Evolutionary conservation across 1,140 invertebrate genomes (phyloP).

Genomic region (Rhopalosiphum maidis): DNA sequence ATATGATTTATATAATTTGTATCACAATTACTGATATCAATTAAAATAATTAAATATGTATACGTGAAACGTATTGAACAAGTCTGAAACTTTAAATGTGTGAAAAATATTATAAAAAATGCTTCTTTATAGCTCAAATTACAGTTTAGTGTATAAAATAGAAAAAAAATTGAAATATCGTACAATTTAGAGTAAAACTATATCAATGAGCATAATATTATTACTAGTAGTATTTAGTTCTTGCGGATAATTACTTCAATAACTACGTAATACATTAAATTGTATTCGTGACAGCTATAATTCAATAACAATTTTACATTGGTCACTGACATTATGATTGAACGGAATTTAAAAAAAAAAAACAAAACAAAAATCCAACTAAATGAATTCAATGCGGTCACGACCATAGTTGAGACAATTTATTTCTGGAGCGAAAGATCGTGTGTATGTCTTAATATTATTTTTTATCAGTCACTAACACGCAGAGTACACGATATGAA

Average conservation of each 20-base stretch:
- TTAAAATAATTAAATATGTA: no score
- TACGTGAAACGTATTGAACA: background rate
- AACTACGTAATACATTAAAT: no score
- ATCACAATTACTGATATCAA: background rate
- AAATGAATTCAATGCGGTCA: background rate
- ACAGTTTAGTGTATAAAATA: no score
- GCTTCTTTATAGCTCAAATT: background rate
- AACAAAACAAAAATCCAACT: background rate
- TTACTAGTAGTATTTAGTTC: no score
- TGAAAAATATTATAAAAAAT: background rate
- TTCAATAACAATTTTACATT: no score
- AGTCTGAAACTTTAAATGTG: background rate
- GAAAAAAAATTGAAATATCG: no score
- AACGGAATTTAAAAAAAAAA: background rate
- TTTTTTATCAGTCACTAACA: slow-evolving; percentile 10
- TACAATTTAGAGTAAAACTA: no score
- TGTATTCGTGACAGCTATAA: background rate
- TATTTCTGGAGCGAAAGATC: background rate
- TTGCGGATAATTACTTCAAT: no score
- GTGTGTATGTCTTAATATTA: background rate
- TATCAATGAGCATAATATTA: no score
- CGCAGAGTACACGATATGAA: background rate
- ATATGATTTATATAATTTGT: background rate
- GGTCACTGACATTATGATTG: background rate
- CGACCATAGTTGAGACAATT: background rate